Conservation (phyloP, 2,888 invertebrate genomes). For the Synanthedon andrenaeformis region DNA sequence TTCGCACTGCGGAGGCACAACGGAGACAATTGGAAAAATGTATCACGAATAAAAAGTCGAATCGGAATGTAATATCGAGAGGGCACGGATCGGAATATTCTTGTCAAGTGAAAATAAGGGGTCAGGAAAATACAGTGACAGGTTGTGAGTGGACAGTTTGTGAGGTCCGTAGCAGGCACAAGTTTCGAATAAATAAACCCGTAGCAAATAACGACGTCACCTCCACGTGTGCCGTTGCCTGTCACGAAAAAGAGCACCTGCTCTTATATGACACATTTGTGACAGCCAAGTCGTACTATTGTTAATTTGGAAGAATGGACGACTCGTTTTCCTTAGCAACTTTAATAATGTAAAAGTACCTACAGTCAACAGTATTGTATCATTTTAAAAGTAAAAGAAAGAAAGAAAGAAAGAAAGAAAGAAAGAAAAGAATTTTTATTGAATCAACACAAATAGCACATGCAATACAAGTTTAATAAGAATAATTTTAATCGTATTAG, state of each 20-base stretch:
- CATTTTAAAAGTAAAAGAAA: conserved; percentile 8
- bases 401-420: no score
- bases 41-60: conserved; percentile 45
- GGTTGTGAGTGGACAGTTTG: conserved; percentile 62
- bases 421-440: no score
- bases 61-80: conserved; percentile 66
- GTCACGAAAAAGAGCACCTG: conserved; percentile 43
- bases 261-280: conserved; percentile 43
- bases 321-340: conserved; percentile 12
- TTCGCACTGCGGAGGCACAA: conserved; percentile 49
- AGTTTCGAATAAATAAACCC: conserved; percentile 64
- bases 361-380: conserved; percentile 5
- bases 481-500: no score
- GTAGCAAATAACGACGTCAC: conserved; percentile 51
- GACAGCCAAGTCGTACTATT: conserved; percentile 39
- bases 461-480: no score
- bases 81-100: conserved; percentile 57
- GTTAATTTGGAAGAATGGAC: conserved; percentile 24
- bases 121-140: conserved; percentile 63
- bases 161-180: conserved; percentile 50
- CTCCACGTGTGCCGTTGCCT: conserved; percentile 37
- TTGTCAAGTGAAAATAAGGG: conserved; percentile 69
- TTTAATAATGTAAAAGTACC: conserved; percentile 11
- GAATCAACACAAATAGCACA: no score
- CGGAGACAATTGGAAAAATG: conserved; percentile 28